Percentiles rank a stretch among this genome's conserved stretches.
Conservation (phyloP, 2,888 invertebrate species). For the Scaptomyza caliginosa region DNA sequence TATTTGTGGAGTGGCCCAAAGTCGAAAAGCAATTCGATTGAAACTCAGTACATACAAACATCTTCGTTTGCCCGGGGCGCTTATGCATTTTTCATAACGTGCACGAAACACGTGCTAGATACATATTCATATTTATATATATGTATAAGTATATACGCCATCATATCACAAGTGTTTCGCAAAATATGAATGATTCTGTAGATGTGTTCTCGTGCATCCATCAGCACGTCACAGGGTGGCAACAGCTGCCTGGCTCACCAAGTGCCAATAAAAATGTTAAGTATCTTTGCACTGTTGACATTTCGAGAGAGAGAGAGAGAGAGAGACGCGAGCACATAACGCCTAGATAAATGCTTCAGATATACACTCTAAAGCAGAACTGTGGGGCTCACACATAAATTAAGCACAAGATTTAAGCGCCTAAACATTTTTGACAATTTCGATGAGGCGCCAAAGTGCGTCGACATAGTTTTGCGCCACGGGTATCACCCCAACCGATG, state of each 20-base stretch:
- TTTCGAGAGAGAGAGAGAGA: slow-evolving; percentile 45
- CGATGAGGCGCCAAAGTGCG: slow-evolving; percentile 62
- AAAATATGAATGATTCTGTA: slow-evolving; percentile 61
- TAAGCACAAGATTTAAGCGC: slow-evolving; percentile 52
- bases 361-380: slow-evolving; percentile 14
- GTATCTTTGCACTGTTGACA: slow-evolving; percentile 79
- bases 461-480: slow-evolving; percentile 39
- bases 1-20: slow-evolving; percentile 37
- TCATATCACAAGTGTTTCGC: slow-evolving; percentile 30
- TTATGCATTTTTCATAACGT: slow-evolving; percentile 77
- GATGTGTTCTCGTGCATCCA: slow-evolving; percentile 53
- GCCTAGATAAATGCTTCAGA: slow-evolving; percentile 64
- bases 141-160: slow-evolving; percentile 5
- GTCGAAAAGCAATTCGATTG: slow-evolving; percentile 9
- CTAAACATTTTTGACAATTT: slow-evolving; percentile 62
- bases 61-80: slow-evolving; percentile 45
- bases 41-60: slow-evolving; percentile 7
- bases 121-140: slow-evolving; percentile 49
- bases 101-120: slow-evolving; percentile 61
- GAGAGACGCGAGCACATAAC: slow-evolving; percentile 26
- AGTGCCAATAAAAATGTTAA: slow-evolving; percentile 83
- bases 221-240: slow-evolving; percentile 72
- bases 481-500: slow-evolving; percentile 1
- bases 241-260: slow-evolving; percentile 69
- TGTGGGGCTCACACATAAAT: slow-evolving; percentile 56